phyloP scores from a whole-genome alignment of 1,140 invertebrate species.

The Mycetomoellerius zeteki region DNA sequence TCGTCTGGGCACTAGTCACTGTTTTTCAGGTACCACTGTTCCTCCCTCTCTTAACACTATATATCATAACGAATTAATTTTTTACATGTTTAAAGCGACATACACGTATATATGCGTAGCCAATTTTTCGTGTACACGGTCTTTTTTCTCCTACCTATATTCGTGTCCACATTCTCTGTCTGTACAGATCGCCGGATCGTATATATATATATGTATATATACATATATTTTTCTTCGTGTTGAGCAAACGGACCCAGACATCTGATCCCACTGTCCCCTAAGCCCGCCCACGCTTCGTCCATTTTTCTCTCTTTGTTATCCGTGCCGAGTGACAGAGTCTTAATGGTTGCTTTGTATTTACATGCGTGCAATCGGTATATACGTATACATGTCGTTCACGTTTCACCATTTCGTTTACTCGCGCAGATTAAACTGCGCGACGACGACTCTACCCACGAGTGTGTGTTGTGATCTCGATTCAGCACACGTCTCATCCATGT shows the following conservation, averaged over 20 bases:
- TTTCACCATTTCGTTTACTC: conserved; percentile 31
- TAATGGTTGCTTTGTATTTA: conserved; percentile 62
- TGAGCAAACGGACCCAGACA: conserved; percentile 31
- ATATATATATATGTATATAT: conserved; percentile 39
- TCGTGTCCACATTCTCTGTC: conserved; percentile 39
- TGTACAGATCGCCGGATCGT: conserved; percentile 34
- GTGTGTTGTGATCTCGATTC: conserved; percentile 39
- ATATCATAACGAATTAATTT: not conserved
- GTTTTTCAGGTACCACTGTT: conserved; percentile 95
- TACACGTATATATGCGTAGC: conserved; percentile 37
- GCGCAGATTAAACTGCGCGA: conserved; percentile 47
- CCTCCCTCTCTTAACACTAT: conserved; percentile 65
- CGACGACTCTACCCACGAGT: conserved; percentile 12
- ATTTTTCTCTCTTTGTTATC: conserved; percentile 53
- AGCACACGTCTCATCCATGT: conserved; percentile 27
- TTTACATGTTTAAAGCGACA: conserved; percentile 26
- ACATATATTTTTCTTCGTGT: conserved; percentile 39
- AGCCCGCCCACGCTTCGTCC: conserved; percentile 38
- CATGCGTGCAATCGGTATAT: conserved; percentile 55
- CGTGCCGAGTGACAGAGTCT: conserved; percentile 42
- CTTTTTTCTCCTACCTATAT: conserved; percentile 27
- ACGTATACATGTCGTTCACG: conserved; percentile 55
- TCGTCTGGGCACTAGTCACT: conserved; percentile 98
- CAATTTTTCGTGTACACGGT: conserved; percentile 34
- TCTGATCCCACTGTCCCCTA: conserved; percentile 6